A percentile compares a stretch with the other conserved stretches of the same genome.
These are phyloP conservation scores for Toxotes chatareus DNA, from an alignment of 2,113 vertebrate species.

Conservation along the genomic window DNA sequence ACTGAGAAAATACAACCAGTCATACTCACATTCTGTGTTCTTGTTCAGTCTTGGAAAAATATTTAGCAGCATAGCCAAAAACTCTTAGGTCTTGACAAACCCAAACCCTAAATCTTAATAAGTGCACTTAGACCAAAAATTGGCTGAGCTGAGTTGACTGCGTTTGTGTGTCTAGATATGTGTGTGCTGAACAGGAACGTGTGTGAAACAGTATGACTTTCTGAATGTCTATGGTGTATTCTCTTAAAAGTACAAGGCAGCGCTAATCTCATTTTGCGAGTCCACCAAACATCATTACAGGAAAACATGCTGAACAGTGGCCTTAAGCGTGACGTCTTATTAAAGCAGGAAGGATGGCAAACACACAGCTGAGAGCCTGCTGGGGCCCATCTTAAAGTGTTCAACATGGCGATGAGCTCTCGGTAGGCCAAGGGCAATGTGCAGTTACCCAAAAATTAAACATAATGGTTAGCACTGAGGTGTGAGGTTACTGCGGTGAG, in stretches of 20 bases:
- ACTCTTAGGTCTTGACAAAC: neutral
- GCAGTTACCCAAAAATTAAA: constrained; percentile 26
- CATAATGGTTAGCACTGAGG: neutral
- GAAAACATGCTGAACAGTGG: neutral
- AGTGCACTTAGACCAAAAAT: neutral
- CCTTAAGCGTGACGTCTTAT: neutral
- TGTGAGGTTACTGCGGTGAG: neutral
- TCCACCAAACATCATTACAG: neutral
- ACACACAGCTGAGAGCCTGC: neutral
- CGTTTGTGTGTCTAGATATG: neutral
- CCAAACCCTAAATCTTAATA: neutral
- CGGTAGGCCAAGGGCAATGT: constrained; percentile 20
- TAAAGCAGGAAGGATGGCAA: neutral
- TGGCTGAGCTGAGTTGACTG: neutral
- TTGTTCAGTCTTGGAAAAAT: neutral
- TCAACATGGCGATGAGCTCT: constrained; percentile 1
- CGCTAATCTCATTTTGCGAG: neutral
- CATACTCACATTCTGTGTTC: neutral
- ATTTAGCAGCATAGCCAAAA: neutral
- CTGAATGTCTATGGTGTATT: neutral
- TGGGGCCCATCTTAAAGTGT: constrained; percentile 1
- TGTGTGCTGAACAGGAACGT: neutral
- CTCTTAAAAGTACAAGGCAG: neutral
- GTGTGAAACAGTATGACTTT: neutral
- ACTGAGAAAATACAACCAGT: neutral